Percentiles rank a stretch among this genome's conserved stretches.
Evolutionary conservation across 2,797 vertebrate genomes (phyloP).

Genomic region (Schizothorax lantsangensis): DNA sequence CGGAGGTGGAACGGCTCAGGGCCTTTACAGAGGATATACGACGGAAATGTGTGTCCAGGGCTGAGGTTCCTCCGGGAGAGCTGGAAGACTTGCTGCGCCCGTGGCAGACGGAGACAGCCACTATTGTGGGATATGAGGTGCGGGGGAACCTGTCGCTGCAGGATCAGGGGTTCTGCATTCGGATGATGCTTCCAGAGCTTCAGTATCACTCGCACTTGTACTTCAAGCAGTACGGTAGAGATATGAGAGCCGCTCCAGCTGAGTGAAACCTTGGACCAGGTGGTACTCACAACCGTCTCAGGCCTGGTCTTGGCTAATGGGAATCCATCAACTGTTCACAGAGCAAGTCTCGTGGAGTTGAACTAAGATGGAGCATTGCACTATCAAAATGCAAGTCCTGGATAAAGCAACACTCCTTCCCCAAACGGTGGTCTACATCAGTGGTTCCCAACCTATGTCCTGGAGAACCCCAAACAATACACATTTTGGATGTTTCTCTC

Average conservation of each 20-base stretch:
- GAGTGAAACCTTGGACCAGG: background rate
- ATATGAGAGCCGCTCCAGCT: constrained; percentile 58
- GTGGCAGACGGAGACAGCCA: constrained; percentile 50
- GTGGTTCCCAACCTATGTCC: background rate
- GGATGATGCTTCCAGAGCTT: constrained; percentile 66
- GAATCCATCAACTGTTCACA: background rate
- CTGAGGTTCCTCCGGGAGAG: constrained; percentile 47
- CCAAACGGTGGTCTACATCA: background rate
- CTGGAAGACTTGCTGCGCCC: constrained; percentile 55
- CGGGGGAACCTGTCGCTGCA: constrained; percentile 55
- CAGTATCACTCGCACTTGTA: constrained; percentile 65
- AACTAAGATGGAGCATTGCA: background rate
- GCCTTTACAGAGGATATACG: constrained; percentile 44
- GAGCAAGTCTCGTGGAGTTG: background rate
- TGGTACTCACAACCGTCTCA: background rate
- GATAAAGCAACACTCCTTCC: background rate
- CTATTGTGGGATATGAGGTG: constrained; percentile 64
- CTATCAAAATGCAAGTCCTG: background rate
- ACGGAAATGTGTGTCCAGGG: constrained; percentile 53
- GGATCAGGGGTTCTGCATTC: constrained; percentile 61
- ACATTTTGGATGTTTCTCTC: background rate
- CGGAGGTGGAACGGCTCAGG: constrained; percentile 55
- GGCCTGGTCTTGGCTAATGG: background rate
- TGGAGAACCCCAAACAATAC: background rate
- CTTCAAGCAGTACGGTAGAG: constrained; percentile 63